A percentile compares a stretch with the other conserved stretches of the same genome.
Conservation (phyloP, 30 jellyfish, hydroid and myxozoan species). For the Turritopsis rubra region DNA sequence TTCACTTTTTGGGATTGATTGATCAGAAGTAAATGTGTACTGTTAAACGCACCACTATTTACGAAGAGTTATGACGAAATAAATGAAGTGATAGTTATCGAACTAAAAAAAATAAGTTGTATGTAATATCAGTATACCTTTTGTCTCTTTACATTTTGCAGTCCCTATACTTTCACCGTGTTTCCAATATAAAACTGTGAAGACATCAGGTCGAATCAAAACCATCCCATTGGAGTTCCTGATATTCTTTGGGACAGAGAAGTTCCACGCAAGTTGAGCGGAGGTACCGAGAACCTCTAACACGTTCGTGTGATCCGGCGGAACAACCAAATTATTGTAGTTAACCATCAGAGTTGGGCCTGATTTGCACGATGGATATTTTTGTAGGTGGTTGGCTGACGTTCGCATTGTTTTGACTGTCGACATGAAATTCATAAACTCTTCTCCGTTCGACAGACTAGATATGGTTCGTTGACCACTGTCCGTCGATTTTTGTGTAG, state of each 20-base stretch:
- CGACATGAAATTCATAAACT: slow-evolving; percentile 18
- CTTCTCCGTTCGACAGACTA: slow-evolving; percentile 15
- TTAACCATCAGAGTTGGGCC: slow-evolving; percentile 37
- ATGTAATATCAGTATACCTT: slow-evolving; percentile 30
- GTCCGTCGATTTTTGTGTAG: slow-evolving; percentile 1
- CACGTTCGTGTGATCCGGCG: slow-evolving; percentile 31
- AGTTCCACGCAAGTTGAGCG: slow-evolving; percentile 43
- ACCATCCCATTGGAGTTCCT: slow-evolving; percentile 11
- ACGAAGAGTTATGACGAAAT: too few relatives aligned
- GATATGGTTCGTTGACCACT: slow-evolving; percentile 16
- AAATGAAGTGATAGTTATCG: too few relatives aligned
- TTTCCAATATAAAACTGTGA: slow-evolving; percentile 28
- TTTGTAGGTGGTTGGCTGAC: neutral
- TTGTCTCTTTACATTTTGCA: slow-evolving; percentile 37
- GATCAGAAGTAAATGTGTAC: too few relatives aligned
- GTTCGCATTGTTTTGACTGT: slow-evolving; percentile 21
- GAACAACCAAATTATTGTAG: slow-evolving; percentile 30
- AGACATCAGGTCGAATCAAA: slow-evolving; percentile 41
- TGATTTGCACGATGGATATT: slow-evolving; percentile 28
- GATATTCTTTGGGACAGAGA: slow-evolving; percentile 26
- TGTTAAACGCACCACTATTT: too few relatives aligned
- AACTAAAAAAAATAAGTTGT: too few relatives aligned
- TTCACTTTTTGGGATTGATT: too few relatives aligned
- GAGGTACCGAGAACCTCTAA: slow-evolving; percentile 37
- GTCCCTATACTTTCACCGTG: slow-evolving; percentile 27